Percentiles rank a stretch among this genome's conserved stretches.
Conservation (phyloP, 2,113 vertebrate genomes). For the Anoura caudifer region DNA sequence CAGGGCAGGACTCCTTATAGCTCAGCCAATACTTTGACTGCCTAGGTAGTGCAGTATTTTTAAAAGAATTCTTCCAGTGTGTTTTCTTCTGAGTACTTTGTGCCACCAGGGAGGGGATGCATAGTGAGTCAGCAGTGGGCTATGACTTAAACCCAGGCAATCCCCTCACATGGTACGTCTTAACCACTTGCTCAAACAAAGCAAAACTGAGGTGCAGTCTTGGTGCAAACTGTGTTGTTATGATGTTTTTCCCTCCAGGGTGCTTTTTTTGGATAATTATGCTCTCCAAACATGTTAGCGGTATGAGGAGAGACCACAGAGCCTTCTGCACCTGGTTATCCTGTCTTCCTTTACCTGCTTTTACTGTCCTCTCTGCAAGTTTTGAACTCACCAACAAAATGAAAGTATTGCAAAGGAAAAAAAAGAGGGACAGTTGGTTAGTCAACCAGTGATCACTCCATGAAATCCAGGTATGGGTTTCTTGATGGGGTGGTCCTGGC, state of each 20-base stretch:
- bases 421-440: neutral
- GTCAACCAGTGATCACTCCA: neutral
- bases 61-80: neutral
- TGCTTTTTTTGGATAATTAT: neutral
- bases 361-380: neutral
- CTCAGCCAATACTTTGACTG: neutral
- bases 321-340: too few relatives aligned
- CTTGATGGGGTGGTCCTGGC: neutral
- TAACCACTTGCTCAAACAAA: neutral
- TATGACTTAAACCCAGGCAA: neutral
- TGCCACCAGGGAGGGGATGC: neutral
- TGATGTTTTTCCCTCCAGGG: neutral
- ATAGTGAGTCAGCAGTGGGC: neutral
- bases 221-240: neutral
- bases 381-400: neutral
- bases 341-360: neutral
- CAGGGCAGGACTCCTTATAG: neutral
- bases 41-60: neutral
- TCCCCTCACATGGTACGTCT: neutral
- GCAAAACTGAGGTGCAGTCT: neutral
- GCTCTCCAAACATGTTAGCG: neutral
- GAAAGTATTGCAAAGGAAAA: neutral
- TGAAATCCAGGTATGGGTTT: neutral
- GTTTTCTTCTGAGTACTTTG: neutral
- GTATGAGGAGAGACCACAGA: neutral